These are phyloP conservation scores for Bathynomus jamesi DNA, from an alignment of 1,140 invertebrate genomes.

Conservation along the genomic window DNA sequence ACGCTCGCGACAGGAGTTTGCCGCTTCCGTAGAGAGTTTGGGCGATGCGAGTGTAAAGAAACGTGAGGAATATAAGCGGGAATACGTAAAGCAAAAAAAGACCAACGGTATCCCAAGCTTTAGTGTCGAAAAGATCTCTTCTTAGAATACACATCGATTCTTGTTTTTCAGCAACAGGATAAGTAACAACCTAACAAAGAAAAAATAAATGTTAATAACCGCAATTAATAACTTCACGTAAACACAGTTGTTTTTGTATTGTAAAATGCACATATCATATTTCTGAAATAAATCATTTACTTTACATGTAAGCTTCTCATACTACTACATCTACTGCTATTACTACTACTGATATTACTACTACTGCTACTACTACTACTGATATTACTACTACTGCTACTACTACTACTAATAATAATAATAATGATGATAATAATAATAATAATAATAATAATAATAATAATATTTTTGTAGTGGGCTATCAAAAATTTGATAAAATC, in stretches of 20 bases:
- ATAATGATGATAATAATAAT: background rate
- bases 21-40: conserved; percentile 38
- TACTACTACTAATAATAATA: background rate
- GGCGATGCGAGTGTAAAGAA: conserved; percentile 40
- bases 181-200: conserved; percentile 19
- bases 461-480: too few species aligned
- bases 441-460: too few species aligned
- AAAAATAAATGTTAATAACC: too few species aligned
- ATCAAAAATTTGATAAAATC: too few species aligned
- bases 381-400: background rate
- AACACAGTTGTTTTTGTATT: too few species aligned
- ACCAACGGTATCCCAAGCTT: conserved; percentile 40
- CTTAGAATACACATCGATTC: conserved; percentile 39
- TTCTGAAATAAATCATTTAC: too few species aligned
- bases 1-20: conserved; percentile 17
- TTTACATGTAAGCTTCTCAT: background rate
- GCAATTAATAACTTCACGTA: too few species aligned
- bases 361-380: background rate
- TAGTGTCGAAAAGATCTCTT: conserved; percentile 38
- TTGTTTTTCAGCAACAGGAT: conserved; percentile 30
- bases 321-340: background rate
- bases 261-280: too few species aligned
- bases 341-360: background rate
- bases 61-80: conserved; percentile 38
- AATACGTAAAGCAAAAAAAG: conserved; percentile 39